Percentiles rank a stretch among this genome's conserved stretches.
These are phyloP conservation scores for Drosophila mulleri DNA, from an alignment of 2,888 invertebrate species.

Conservation along the genomic window DNA sequence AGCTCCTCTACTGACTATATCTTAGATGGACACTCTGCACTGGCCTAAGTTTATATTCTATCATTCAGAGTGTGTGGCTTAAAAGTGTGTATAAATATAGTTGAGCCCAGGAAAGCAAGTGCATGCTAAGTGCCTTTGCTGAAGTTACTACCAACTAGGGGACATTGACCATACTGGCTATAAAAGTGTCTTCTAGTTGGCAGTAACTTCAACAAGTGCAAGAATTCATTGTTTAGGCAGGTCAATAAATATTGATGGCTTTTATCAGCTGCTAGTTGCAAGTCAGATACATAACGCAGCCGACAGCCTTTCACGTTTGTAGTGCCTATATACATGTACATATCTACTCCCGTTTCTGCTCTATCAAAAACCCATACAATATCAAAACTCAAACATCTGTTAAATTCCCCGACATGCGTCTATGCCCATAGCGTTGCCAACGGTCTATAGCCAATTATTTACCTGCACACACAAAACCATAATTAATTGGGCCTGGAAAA, in stretches of 20 bases:
- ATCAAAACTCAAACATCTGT: background rate
- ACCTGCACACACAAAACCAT: slow-evolving; percentile 38
- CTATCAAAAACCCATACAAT: background rate
- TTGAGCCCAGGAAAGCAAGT: background rate
- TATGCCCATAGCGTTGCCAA: background rate
- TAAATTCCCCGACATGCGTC: background rate
- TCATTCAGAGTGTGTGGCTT: too few relatives aligned
- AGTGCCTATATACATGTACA: background rate
- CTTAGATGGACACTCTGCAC: background rate
- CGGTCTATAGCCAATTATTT: slow-evolving; percentile 40
- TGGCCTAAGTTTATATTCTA: background rate
- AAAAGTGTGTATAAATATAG: background rate
- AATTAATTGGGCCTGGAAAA: slow-evolving; percentile 65
- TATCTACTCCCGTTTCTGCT: background rate
- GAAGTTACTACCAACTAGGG: too few relatives aligned
- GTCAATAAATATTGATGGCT: background rate
- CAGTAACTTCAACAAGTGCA: too few relatives aligned
- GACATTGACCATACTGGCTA: too few relatives aligned
- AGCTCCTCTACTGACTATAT: background rate
- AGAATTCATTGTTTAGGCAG: too few relatives aligned
- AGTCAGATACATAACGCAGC: background rate
- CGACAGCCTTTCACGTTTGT: background rate
- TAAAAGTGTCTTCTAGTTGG: too few relatives aligned
- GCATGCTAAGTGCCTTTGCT: too few relatives aligned
- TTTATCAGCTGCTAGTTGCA: background rate